A percentile compares a stretch with the other conserved stretches of the same genome.
Evolutionary conservation across 2,888 invertebrate genomes (phyloP).

Genomic region (Noctua comes): DNA sequence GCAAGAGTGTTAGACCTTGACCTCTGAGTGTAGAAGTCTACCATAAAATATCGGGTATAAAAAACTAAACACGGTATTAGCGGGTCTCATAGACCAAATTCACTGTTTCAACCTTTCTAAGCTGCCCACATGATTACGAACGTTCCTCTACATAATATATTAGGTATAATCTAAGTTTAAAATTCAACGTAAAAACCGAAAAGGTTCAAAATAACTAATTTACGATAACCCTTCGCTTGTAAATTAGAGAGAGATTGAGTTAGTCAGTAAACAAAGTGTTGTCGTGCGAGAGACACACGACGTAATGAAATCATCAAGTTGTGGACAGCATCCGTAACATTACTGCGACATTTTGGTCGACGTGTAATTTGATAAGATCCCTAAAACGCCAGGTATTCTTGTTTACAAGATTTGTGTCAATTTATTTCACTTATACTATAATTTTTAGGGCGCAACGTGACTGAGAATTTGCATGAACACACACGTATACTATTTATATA

Average conservation of each 20-base stretch:
- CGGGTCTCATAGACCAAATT: background rate
- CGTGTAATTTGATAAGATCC: conserved; percentile 21
- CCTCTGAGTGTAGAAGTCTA: background rate
- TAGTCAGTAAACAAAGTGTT: conserved; percentile 33
- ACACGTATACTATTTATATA: too few species aligned
- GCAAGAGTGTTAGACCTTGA: background rate
- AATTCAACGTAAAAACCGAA: conserved; percentile 47
- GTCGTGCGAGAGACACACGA: conserved; percentile 26
- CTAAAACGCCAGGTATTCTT: background rate
- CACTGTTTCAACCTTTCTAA: background rate
- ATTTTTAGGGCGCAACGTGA: background rate
- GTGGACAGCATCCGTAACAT: conserved; percentile 15
- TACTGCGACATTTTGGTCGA: conserved; percentile 44
- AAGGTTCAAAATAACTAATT: conserved; percentile 48
- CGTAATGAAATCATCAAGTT: conserved; percentile 31
- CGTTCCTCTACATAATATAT: background rate
- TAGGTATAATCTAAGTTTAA: conserved; percentile 11
- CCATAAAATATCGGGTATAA: background rate
- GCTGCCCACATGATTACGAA: conserved; percentile 2
- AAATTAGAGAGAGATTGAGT: conserved; percentile 53
- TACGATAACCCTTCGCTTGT: conserved; percentile 25
- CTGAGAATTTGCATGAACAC: background rate
- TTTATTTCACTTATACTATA: background rate
- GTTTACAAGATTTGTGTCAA: too few species aligned
- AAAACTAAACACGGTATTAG: background rate